Conservation (phyloP, 1,140 invertebrate genomes). For the Agraylea sexmaculata region DNA sequence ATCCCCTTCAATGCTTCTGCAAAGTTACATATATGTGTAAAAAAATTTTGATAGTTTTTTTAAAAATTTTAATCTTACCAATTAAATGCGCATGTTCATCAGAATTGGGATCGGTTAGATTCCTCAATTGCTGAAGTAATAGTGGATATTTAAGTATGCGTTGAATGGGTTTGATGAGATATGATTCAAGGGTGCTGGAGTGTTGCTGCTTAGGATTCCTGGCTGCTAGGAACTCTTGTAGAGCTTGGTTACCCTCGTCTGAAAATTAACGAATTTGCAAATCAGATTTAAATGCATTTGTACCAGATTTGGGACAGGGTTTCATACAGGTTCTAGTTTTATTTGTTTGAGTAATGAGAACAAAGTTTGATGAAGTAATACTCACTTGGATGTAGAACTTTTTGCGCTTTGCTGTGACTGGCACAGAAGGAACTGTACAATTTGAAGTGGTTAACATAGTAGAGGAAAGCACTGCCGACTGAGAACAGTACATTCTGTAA, state of each 20-base stretch:
- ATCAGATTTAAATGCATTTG: constrained; percentile 1
- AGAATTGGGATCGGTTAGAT: constrained; percentile 81
- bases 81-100: constrained; percentile 90
- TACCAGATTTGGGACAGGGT: too few species aligned
- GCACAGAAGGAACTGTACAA: constrained; percentile 98
- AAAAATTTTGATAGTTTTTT: constrained; percentile 1
- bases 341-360: too few species aligned
- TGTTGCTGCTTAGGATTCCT: constrained; percentile 93
- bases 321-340: too few species aligned
- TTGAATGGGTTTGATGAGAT: constrained; percentile 98
- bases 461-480: constrained; percentile 92
- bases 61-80: constrained; percentile 41
- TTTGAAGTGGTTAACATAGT: constrained; percentile 98
- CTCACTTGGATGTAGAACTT: constrained; percentile 96
- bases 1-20: constrained; percentile 87
- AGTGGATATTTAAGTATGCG: constrained; percentile 96
- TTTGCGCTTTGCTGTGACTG: constrained; percentile 97
- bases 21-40: constrained; percentile 17
- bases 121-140: constrained; percentile 86
- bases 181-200: constrained; percentile 92
- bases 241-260: constrained; percentile 91
- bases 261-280: constrained; percentile 18
- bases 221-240: constrained; percentile 88
- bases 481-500: constrained; percentile 91
- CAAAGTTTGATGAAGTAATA: constrained; percentile 23